phyloP scores from a whole-genome alignment of 2,113 vertebrate species.

The Pseudorhombus dupliciocellatus region DNA sequence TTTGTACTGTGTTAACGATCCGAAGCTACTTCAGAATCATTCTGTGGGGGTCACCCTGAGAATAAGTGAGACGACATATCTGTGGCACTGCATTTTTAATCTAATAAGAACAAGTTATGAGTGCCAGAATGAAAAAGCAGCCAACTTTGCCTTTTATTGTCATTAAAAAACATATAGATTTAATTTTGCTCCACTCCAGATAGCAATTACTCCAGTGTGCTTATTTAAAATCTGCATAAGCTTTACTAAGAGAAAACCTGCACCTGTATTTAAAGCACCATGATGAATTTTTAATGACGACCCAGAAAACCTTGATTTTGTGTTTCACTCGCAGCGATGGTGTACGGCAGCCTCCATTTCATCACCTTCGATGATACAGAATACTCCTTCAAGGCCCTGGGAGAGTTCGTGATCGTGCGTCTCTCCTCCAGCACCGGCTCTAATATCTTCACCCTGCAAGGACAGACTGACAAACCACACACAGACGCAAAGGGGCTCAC shows the following conservation, averaged over 20 bases:
- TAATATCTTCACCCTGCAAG: slow-evolving; percentile 87
- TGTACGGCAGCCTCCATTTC: slow-evolving; percentile 84
- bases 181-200: no score
- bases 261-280: not conserved
- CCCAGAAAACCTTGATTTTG: not conserved
- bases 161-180: no score
- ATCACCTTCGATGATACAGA: slow-evolving; percentile 82
- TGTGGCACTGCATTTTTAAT: no score
- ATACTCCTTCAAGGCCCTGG: slow-evolving; percentile 84
- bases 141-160: no score
- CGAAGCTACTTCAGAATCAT: no score
- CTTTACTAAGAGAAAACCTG: no score
- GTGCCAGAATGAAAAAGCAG: no score
- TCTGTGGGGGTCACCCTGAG: no score
- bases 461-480: slow-evolving; percentile 72
- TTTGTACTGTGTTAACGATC: no score
- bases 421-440: slow-evolving; percentile 82
- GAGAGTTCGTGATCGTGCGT: slow-evolving; percentile 83
- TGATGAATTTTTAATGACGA: not conserved
- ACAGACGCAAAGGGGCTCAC: slow-evolving; percentile 48
- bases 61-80: no score
- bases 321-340: slow-evolving; percentile 71
- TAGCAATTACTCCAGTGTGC: not conserved
- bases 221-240: not conserved
- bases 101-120: no score